Conservation (phyloP, 1,140 invertebrate species). For the Hetaerina americana region DNA sequence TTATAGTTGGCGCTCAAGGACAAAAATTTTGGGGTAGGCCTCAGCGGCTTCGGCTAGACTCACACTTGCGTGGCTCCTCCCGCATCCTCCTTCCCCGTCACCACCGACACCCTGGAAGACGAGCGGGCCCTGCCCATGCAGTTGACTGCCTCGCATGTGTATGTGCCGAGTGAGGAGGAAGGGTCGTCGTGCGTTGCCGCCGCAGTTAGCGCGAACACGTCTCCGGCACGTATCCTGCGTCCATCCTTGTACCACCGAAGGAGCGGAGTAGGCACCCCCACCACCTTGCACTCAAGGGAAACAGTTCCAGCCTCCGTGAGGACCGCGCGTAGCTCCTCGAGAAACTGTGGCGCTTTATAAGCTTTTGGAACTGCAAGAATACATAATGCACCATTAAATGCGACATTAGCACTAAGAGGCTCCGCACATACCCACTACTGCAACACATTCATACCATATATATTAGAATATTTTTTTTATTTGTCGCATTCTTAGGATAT, state of each 20-base stretch:
- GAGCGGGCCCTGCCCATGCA: slow-evolving; percentile 71
- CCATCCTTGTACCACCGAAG: slow-evolving; percentile 74
- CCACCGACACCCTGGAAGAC: slow-evolving; percentile 66
- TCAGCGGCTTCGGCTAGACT: slow-evolving; percentile 35
- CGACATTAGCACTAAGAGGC: no score
- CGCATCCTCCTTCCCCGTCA: slow-evolving; percentile 36
- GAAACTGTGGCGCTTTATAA: slow-evolving; percentile 73
- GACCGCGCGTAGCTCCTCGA: slow-evolving; percentile 64
- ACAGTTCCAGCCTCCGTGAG: slow-evolving; percentile 77
- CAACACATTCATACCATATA: no score
- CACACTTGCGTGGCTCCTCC: background rate
- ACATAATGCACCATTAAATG: no score
- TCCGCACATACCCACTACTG: no score
- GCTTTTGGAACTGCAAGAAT: slow-evolving; percentile 63
- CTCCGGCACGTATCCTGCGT: slow-evolving; percentile 73
- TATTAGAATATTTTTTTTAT: no score
- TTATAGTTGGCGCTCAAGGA: no score
- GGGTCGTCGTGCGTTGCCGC: slow-evolving; percentile 67
- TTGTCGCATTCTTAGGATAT: no score
- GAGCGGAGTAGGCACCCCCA: slow-evolving; percentile 69
- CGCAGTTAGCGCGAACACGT: slow-evolving; percentile 71
- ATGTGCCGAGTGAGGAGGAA: slow-evolving; percentile 61
- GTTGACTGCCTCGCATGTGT: slow-evolving; percentile 73
- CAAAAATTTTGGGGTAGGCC: slow-evolving; percentile 34
- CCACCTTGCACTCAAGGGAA: slow-evolving; percentile 76